Evolutionary conservation across 2,113 vertebrate species (phyloP).

Genomic region (Todiramphus saurophagus): DNA sequence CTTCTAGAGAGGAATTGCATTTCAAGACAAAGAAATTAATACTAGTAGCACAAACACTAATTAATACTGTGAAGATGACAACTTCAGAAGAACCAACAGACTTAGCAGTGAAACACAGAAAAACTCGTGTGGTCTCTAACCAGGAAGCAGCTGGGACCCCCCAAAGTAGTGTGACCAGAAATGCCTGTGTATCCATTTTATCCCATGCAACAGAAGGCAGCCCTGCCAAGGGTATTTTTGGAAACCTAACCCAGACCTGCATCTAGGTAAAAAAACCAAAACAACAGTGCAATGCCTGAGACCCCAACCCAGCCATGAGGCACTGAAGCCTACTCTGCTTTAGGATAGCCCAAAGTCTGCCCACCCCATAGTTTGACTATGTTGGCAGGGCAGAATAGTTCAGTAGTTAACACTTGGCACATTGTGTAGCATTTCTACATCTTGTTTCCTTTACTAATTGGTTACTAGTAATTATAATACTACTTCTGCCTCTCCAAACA

Average conservation of each 20-base stretch:
- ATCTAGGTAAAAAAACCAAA: background rate
- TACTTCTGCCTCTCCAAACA: background rate
- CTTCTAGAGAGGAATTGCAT: background rate
- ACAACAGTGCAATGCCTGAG: background rate
- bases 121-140: background rate
- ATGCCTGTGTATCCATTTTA: background rate
- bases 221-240: background rate
- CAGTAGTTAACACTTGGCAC: background rate
- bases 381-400: background rate
- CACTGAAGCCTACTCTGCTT: background rate
- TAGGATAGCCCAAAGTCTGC: background rate
- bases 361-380: background rate
- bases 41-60: background rate
- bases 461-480: background rate
- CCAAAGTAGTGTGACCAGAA: background rate
- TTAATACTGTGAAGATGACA: fast-evolving
- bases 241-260: background rate
- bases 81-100: background rate
- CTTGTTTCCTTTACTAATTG: background rate
- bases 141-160: background rate
- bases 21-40: background rate
- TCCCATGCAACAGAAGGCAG: fast-evolving
- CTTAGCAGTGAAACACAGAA: background rate
- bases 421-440: background rate
- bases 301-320: fast-evolving